A percentile compares a stretch with the other conserved stretches of the same genome.
These are phyloP conservation scores for Archocentrus centrarchus DNA, from an alignment of 2,113 vertebrate species.

Conservation along the genomic window DNA sequence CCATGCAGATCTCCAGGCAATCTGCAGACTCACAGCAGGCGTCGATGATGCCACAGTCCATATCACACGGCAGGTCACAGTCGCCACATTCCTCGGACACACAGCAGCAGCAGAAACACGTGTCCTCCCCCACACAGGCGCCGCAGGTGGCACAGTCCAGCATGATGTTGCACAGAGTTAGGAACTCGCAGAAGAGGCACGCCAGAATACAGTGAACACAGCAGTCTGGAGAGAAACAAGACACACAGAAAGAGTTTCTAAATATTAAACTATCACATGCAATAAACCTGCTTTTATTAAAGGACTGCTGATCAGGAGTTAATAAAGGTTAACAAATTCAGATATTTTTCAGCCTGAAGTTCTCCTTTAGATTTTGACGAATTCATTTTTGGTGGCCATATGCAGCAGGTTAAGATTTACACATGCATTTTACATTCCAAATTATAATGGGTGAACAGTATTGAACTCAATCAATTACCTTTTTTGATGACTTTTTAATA, in stretches of 20 bases:
- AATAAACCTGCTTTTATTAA: neutral
- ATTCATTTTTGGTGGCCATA: neutral
- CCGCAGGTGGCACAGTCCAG: slow-evolving; percentile 97
- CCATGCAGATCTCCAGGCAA: slow-evolving; percentile 99
- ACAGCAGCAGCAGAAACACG: slow-evolving; percentile 97
- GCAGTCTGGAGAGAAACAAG: slow-evolving; percentile 84
- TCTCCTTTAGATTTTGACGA: neutral
- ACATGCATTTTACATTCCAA: neutral
- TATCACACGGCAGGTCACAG: slow-evolving; percentile 97
- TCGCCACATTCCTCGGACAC: slow-evolving; percentile 92
- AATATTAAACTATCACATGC: neutral
- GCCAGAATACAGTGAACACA: slow-evolving; percentile 98
- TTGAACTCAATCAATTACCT: neutral
- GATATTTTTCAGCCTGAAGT: neutral
- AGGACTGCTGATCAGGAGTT: neutral
- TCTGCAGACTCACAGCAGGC: slow-evolving; percentile 99
- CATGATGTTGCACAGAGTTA: slow-evolving; percentile 96
- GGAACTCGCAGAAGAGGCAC: slow-evolving; percentile 98
- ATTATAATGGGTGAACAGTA: neutral
- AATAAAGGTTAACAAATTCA: neutral
- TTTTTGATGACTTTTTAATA: slow-evolving; percentile 7
- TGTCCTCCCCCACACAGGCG: slow-evolving; percentile 91
- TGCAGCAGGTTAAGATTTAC: neutral
- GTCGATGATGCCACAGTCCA: slow-evolving; percentile 99
- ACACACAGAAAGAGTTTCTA: neutral